Base-by-base conservation (phyloP, 2,888 invertebrate species). In the Crossocerus cetratus region DNA sequence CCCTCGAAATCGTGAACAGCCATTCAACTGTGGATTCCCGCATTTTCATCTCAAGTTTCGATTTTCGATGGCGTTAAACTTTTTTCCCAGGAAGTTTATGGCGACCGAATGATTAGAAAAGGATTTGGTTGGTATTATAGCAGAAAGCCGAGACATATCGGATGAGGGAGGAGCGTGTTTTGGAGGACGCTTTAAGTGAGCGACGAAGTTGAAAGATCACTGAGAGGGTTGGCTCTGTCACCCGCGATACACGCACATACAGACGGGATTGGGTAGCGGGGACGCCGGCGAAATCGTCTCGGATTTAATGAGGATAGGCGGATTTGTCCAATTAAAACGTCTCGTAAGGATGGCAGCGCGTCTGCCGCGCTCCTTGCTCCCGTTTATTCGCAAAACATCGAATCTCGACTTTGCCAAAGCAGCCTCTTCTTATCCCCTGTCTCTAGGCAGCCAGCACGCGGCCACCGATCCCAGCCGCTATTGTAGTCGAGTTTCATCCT, bases 271-370 rank as follows among this genome's bases (percentile, higher is more conserved):
- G 68, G 32, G 32, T 72, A 55, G 66, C 65, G 45, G 72, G 57
- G 71, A 77, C 71, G 66, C 64, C 55, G 61, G 49, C 43, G 82
- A 84, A 83, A 78, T 81, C 84, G 81, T 79, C 74, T 72, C 72
- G 85, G 89, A 89, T 89, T 90, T 90, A 90, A 90, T 90, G 90
- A 90, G 90, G 90, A 90, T 90, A 90, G 90, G 90, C 89, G 90
- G 90, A 90, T 90, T 90, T 90, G 90, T 90, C 90, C 90, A 90
- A 90, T 90, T 90, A 90, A 90, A 90, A 90, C 89, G 90, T 89
- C 90, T 90, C 89, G 89, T 88, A 89, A 89, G 88, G 89, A 89
- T 90, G 32, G 32, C 32, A 32, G 32, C 11, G 32, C 32, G 32
- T 5, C 32, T 32, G 3, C 88, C 87, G 86, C 86, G 84, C 83